A percentile compares a stretch with the other conserved stretches of the same genome.
Evolutionary conservation across 2,113 vertebrate species (phyloP).

Genomic region (Genyomyrus donnyi): DNA sequence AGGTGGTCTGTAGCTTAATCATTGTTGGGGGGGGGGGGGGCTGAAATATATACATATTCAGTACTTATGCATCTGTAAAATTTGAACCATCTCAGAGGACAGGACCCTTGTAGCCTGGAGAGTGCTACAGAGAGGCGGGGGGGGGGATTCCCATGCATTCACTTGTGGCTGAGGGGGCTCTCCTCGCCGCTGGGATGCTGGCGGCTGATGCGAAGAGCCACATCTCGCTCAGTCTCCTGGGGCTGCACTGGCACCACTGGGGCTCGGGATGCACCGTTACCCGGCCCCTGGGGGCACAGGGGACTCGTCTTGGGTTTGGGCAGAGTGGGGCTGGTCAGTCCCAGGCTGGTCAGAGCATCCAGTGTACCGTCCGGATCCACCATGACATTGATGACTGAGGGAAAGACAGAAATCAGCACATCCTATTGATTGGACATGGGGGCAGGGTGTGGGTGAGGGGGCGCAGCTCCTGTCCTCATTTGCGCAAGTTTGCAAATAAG

Average conservation of each 20-base stretch:
- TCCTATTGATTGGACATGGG: background rate
- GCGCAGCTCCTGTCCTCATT: background rate
- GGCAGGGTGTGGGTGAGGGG: background rate
- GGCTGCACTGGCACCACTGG: conserved; percentile 39
- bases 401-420: conserved; percentile 7
- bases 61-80: background rate
- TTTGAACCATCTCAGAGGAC: background rate
- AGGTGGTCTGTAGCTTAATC: conserved; percentile 48
- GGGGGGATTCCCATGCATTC: conserved; percentile 40
- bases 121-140: background rate
- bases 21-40: background rate
- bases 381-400: conserved; percentile 87
- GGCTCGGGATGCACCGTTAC: conserved; percentile 50
- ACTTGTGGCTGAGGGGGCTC: conserved; percentile 72
- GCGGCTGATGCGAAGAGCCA: conserved; percentile 73
- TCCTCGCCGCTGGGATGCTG: conserved; percentile 82
- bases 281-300: conserved; percentile 41
- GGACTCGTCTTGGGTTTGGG: conserved; percentile 65
- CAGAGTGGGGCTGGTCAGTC: conserved; percentile 65
- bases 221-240: conserved; percentile 59
- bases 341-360: conserved; percentile 81
- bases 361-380: conserved; percentile 93
- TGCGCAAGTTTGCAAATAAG: background rate
- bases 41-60: conserved; percentile 31
- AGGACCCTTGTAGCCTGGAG: background rate